phyloP scores from a whole-genome alignment of 2,888 invertebrate genomes.

The Alloscopus bannaensis region DNA sequence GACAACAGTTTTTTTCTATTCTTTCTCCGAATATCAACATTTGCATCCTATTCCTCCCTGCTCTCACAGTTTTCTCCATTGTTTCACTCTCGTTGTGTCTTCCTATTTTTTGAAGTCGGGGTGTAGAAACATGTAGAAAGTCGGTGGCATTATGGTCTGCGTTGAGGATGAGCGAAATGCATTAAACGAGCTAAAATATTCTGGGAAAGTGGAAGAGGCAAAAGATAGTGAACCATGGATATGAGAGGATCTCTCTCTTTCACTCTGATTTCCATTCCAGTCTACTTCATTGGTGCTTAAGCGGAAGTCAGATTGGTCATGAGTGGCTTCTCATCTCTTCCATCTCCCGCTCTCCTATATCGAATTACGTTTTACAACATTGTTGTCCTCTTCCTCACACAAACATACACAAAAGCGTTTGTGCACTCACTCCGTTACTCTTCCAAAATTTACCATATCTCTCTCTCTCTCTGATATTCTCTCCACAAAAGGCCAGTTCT shows the following conservation, averaged over 20 bases:
- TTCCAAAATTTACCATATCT: too few relatives aligned
- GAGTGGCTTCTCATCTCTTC: constrained; percentile 61
- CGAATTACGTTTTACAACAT: constrained; percentile 53
- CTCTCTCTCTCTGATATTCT: not conserved
- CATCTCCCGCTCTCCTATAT: constrained; percentile 35
- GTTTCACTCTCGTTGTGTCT: constrained; percentile 32
- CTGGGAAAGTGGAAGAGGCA: constrained; percentile 42
- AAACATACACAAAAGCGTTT: not conserved
- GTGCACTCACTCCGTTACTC: not conserved
- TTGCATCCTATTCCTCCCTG: constrained; percentile 41
- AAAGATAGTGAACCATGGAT: constrained; percentile 40
- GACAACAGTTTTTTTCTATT: constrained; percentile 63
- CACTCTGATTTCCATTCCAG: constrained; percentile 62
- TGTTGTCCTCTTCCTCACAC: constrained; percentile 33
- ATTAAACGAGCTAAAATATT: constrained; percentile 58
- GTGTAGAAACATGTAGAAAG: constrained; percentile 44
- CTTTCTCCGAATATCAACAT: constrained; percentile 45
- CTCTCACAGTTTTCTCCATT: constrained; percentile 10
- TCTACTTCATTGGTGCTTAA: constrained; percentile 63
- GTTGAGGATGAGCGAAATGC: constrained; percentile 53
- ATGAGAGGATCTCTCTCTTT: too few relatives aligned
- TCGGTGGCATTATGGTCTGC: constrained; percentile 46
- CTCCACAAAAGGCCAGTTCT: not conserved
- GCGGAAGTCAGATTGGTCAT: constrained; percentile 64
- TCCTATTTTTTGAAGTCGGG: constrained; percentile 45